Conservation (phyloP, 53 echinoderm and acorn worm genomes). For the Paracentrotus lividus region DNA sequence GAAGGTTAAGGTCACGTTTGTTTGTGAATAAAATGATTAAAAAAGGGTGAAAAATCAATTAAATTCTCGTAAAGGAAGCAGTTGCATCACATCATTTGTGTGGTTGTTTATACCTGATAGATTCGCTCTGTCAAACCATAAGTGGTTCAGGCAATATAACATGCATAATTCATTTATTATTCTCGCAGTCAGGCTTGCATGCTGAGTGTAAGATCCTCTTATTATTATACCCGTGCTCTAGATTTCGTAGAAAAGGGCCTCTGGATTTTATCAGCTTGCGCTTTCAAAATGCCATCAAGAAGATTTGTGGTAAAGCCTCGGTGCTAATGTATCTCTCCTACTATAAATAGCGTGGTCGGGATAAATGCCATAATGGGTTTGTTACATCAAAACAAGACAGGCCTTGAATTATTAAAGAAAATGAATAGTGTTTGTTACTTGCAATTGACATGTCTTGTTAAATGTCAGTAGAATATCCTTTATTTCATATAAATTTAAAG, state of each 20-base stretch:
- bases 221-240: background rate
- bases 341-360: constrained; percentile 45
- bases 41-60: background rate
- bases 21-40: background rate
- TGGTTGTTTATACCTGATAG: background rate
- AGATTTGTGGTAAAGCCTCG: constrained; percentile 30
- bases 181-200: constrained; percentile 1
- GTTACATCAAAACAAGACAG: background rate
- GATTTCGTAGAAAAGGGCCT: background rate
- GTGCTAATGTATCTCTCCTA: background rate
- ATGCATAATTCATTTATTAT: background rate
- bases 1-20: background rate
- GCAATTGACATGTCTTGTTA: constrained; percentile 33
- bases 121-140: background rate
- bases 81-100: background rate
- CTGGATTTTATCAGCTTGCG: background rate
- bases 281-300: constrained; percentile 32
- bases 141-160: background rate
- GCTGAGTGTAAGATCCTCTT: constrained; percentile 14
- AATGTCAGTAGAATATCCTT: background rate
- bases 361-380: background rate
- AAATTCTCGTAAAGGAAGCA: background rate
- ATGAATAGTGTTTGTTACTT: background rate
- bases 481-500: background rate
- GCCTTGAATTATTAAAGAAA: background rate